phyloP scores from a whole-genome alignment of 2,888 invertebrate species.

The Leistus spinibarbis region DNA sequence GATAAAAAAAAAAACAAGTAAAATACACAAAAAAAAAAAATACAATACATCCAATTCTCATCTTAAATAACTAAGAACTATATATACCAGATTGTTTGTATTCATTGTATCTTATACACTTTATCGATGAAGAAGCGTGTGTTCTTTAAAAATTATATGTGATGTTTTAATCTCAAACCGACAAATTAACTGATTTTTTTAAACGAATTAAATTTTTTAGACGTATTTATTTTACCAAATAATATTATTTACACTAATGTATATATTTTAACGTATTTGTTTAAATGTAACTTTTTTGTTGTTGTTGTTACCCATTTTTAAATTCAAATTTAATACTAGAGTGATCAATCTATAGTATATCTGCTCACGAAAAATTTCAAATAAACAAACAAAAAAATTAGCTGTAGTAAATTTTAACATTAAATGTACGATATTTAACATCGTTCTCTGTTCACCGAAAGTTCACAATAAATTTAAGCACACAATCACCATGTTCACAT shows the following conservation, averaged over 20 bases:
- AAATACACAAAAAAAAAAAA: slow-evolving; percentile 52
- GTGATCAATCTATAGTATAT: slow-evolving; percentile 43
- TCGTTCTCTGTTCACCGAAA: slow-evolving; percentile 23
- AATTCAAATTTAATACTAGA: slow-evolving; percentile 34
- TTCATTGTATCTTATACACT: slow-evolving; percentile 57
- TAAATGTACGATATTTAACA: slow-evolving; percentile 20
- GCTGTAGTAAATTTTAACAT: slow-evolving; percentile 47
- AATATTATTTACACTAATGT: slow-evolving; percentile 50
- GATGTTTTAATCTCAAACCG: slow-evolving; percentile 57
- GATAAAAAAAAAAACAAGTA: slow-evolving; percentile 46
- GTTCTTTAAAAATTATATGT: slow-evolving; percentile 58
- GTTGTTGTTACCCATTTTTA: slow-evolving; percentile 35
- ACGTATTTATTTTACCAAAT: slow-evolving; percentile 53
- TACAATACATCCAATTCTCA: slow-evolving; percentile 48
- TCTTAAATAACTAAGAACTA: slow-evolving; percentile 43
- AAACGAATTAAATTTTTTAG: slow-evolving; percentile 40
- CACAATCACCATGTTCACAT: no score
- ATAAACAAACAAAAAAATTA: slow-evolving; percentile 43
- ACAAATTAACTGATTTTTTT: slow-evolving; percentile 38
- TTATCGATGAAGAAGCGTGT: slow-evolving; percentile 48
- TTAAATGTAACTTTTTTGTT: slow-evolving; percentile 42
- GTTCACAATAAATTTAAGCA: not conserved
- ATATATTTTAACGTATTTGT: slow-evolving; percentile 42
- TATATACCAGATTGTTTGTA: slow-evolving; percentile 57
- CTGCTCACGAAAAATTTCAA: slow-evolving; percentile 41